These are phyloP conservation scores for Theropithecus gelada DNA, from an alignment of 2,113 vertebrate genomes.

Conservation along the genomic window DNA sequence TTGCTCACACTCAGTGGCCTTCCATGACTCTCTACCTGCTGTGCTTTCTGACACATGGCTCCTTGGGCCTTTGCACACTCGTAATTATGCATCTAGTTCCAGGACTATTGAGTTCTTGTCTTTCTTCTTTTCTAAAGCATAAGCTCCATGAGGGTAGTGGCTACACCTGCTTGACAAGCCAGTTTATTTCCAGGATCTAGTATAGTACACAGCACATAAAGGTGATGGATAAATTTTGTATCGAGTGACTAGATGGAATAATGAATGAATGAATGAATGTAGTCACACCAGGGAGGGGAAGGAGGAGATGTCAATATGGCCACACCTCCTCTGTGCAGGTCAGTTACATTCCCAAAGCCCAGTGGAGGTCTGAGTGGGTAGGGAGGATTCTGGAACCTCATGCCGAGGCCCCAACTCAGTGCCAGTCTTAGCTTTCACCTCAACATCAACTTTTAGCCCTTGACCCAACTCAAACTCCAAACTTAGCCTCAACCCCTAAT, in stretches of 20 bases:
- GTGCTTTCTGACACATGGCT: background rate
- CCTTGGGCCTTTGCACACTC: background rate
- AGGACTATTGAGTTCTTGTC: background rate
- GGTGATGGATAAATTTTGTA: background rate
- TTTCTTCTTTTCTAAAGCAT: background rate
- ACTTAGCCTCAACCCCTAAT: background rate
- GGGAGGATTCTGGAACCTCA: background rate
- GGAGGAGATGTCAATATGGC: background rate
- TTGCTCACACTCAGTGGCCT: background rate
- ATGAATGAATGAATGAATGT: background rate
- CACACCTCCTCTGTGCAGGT: fast-evolving
- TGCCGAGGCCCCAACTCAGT: background rate
- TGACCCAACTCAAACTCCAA: background rate
- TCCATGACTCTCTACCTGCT: background rate
- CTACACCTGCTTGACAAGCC: background rate
- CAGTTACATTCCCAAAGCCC: background rate
- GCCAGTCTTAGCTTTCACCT: background rate
- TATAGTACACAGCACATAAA: background rate
- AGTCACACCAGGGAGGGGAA: background rate
- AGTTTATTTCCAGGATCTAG: background rate
- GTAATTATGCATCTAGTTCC: too few species aligned
- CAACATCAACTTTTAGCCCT: background rate
- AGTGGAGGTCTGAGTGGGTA: background rate
- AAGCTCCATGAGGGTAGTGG: background rate
- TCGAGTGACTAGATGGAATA: background rate